Evolutionary conservation across 2,797 vertebrate genomes (phyloP).

Genomic region (Perodicticus potto): DNA sequence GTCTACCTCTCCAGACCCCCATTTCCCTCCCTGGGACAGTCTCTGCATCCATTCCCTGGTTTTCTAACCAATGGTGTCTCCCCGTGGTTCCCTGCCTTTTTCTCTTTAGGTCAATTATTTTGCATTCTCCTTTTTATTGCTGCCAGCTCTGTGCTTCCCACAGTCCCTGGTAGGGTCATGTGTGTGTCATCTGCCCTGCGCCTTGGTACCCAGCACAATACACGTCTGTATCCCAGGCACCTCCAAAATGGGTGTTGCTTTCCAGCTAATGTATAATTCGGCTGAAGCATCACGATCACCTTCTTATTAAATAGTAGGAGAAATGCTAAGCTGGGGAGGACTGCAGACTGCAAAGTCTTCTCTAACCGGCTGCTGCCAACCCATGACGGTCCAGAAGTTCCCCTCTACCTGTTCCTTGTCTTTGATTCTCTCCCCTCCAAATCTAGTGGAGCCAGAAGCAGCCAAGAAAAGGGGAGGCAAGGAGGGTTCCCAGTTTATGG

Average conservation of each 20-base stretch:
- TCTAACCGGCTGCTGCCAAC: background rate
- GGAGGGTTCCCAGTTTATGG: background rate
- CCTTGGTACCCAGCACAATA: too few species aligned
- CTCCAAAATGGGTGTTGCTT: background rate
- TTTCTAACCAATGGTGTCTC: too few species aligned
- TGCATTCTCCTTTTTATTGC: background rate
- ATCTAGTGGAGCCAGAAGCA: background rate
- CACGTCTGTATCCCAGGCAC: background rate
- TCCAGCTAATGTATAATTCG: background rate
- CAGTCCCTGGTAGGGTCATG: background rate
- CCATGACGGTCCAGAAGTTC: background rate
- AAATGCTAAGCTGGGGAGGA: slow-evolving; percentile 23
- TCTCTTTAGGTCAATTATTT: background rate
- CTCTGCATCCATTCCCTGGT: background rate
- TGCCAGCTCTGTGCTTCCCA: background rate
- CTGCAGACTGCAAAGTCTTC: background rate
- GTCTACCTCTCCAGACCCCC: background rate
- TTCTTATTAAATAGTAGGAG: background rate
- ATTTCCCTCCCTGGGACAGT: background rate
- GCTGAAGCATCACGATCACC: background rate
- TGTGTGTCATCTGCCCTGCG: background rate
- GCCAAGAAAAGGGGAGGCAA: background rate
- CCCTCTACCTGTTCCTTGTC: background rate
- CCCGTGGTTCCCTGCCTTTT: background rate
- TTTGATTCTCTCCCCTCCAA: background rate